Percentiles rank a stretch among this genome's conserved stretches.
Conservation (phyloP, 2,888 invertebrate species). For the Drosophila tanythrix region DNA sequence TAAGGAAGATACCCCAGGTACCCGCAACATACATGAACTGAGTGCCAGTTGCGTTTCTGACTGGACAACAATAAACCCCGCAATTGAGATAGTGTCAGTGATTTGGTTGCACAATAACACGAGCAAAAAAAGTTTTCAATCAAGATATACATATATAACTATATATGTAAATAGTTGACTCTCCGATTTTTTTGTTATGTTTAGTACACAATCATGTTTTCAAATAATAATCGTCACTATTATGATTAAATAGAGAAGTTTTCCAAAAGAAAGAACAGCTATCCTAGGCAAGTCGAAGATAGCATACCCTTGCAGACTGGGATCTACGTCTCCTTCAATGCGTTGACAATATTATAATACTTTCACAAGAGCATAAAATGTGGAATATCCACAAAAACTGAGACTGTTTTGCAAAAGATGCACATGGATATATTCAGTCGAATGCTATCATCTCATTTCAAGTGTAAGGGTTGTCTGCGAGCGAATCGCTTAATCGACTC, state of each 20-base stretch:
- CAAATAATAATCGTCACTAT: background rate
- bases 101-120: background rate
- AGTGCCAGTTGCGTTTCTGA: background rate
- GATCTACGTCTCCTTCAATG: background rate
- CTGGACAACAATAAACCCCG: background rate
- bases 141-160: background rate
- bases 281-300: background rate
- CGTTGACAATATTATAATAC: background rate
- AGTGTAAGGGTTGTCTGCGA: background rate
- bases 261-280: background rate
- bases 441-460: background rate
- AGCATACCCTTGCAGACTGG: background rate
- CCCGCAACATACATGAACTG: background rate
- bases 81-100: background rate
- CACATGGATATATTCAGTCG: background rate
- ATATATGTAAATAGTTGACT: background rate
- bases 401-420: background rate
- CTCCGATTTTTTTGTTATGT: background rate
- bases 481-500: slow-evolving; percentile 8
- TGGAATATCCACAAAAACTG: background rate
- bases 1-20: background rate
- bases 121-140: background rate
- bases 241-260: background rate
- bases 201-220: background rate
- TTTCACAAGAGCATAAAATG: no score